Evolutionary conservation across 2,797 vertebrate species (phyloP), one percentile per base, ranked within the genome.

Genomic region (Premnoplex brunnescens): DNA sequence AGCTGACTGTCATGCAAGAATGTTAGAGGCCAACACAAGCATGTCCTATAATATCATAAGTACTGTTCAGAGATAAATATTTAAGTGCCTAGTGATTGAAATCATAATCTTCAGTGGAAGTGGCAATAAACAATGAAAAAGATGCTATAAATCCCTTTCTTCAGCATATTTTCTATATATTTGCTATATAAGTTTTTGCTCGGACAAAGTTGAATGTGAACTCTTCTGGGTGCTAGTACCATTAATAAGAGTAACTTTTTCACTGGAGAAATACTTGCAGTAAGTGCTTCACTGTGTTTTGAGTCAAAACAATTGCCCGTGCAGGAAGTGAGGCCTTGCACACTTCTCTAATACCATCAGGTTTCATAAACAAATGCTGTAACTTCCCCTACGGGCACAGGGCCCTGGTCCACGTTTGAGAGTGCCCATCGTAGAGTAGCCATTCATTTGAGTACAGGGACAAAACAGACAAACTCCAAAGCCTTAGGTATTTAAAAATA

Each of bases 331-430:
- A 88, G 49, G 75, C 62, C 69, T 91, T 72, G n/a, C 49, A 75
- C 43, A 43, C 69, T 93, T 96, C 82, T 95, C 79, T 85, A 84
- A 86, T 64, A 76, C 32, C 19, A 23, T n/a, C 82, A 78, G n/a
- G 58, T 93, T 89, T 91, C 64, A 64, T n/a, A 86, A 93, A 68
- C 63, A 87, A 69, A 26, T 36, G 20, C 44, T 88, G 27, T 32
- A 54, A 83, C 69, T 96, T 85, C 78, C 34, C 51, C 4, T 36
- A 43, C 18, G 44, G 59, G 44, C 44, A 27, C 41, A 82, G 56
- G 34, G 30, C 59, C 44, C 69, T 51, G 46, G 20, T 62, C 87
- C 30, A 18, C 5, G 1, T 68, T 89, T 84, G 49, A 52, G n/a
- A 59, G n/a, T 19, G 39, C 78, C 54, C 52, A 51, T 22, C 13